These are phyloP conservation scores for Peromyscus leucopus DNA, from an alignment of 2,113 vertebrate species.

Conservation along the genomic window DNA sequence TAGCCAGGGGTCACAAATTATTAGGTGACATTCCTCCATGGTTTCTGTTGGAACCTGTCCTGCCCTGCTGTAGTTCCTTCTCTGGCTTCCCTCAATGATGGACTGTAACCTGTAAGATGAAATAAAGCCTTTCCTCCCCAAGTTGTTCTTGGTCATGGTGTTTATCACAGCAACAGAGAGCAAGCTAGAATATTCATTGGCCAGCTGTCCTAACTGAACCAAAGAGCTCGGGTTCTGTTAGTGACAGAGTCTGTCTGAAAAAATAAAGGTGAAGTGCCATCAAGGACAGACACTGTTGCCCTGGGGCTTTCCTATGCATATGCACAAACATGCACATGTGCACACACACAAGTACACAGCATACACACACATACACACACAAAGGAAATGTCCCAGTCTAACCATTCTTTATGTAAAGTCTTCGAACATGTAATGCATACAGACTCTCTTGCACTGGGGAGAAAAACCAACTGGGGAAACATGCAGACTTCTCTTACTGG, in stretches of 20 bases:
- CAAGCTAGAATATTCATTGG: background rate
- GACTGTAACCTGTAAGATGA: background rate
- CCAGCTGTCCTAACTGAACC: background rate
- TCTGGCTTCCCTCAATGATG: background rate
- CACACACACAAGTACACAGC: background rate
- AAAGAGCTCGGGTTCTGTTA: background rate
- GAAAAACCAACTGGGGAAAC: background rate
- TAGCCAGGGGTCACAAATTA: background rate
- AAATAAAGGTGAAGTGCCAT: background rate
- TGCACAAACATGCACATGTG: background rate
- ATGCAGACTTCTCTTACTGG: constrained; percentile 5
- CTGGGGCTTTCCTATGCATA: background rate
- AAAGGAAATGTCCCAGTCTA: background rate
- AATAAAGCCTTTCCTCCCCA: background rate
- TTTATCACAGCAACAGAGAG: background rate
- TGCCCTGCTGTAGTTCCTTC: background rate
- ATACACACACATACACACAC: background rate
- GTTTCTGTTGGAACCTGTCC: background rate
- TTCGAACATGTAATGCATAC: background rate
- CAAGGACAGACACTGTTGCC: background rate
- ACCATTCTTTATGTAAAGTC: background rate
- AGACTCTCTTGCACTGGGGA: background rate
- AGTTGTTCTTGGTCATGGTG: background rate
- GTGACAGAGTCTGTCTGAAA: background rate
- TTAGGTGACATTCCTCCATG: background rate